Evolutionary conservation across 2,888 invertebrate genomes (phyloP), one percentile per base, ranked within the genome.

Genomic region (Patella caerulea): DNA sequence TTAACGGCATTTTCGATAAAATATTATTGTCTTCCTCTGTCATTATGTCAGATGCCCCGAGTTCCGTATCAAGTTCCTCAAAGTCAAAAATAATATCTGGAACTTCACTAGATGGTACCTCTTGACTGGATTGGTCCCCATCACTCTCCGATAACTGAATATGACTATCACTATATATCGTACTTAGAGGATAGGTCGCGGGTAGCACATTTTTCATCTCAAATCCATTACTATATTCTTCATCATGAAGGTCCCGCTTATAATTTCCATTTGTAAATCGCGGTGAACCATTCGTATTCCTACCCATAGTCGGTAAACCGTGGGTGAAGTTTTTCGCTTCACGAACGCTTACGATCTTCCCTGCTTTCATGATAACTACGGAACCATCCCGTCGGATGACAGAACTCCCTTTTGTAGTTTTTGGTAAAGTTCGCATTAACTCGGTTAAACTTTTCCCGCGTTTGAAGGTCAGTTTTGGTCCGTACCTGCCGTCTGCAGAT

Each of bases 341-440:
- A 9, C 86, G 79, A 29, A 88, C 86, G 29, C 87, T 87, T 34
- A 89, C 86, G 53, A 88, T 88, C 79, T 89, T 89, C 2, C 88
- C 88, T 69, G 85, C 87, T 80, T 89, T 89, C 56, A 88, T 86
- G 54, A 88, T 83, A 71, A 89, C 87, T 0, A 88, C 76, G 4
- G 88, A 85, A 11, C 87, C 88, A 55, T 89, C 87, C 76, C 83
- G 82, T 70, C 84, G 83, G 53, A 88, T 88, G 12, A 89, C 82
- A 1, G 88, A 88, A 75, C 85, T 88, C 55, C 76, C 77, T 17
- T 77, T 79, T 34, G 56, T 75, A 12, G 81, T 80, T 69, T 79
- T 78, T 4, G 82, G 73, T 4, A 82, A 78, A 14, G 79, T 75
- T 19, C 81, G 65, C 74, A 80, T 76, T 29, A 81, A 56, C 5